Conservation (phyloP, 1,140 invertebrate genomes). For the Eumeta japonica region DNA sequence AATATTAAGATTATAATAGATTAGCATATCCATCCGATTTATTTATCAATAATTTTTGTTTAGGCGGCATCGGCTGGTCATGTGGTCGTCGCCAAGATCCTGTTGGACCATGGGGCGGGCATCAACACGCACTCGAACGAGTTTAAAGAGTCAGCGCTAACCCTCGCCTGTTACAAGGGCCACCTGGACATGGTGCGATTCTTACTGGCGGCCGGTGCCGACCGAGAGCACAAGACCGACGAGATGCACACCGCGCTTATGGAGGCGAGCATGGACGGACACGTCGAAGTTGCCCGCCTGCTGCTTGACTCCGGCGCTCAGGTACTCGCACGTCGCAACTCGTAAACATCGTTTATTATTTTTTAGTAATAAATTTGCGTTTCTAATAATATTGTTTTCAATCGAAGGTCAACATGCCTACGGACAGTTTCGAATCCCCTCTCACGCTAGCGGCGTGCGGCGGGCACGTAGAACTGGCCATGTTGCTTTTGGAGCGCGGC, state of each 20-base stretch:
- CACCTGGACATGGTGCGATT: conserved; percentile 97
- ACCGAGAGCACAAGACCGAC: conserved; percentile 97
- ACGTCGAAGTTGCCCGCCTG: conserved; percentile 91
- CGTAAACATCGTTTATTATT: conserved; percentile 1
- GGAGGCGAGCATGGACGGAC: conserved; percentile 99
- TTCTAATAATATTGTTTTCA: conserved; percentile 3
- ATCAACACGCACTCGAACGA: conserved; percentile 99
- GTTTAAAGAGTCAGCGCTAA: conserved; percentile 94
- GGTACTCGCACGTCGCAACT: conserved; percentile 53
- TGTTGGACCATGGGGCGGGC: conserved; percentile 89
- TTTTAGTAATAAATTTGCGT: conserved; percentile 5
- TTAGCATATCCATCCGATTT: background rate
- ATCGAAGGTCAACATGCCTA: conserved; percentile 92
- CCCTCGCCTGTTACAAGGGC: conserved; percentile 96
- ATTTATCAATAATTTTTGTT: background rate
- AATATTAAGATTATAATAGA: too few species aligned
- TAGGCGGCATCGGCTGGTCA: conserved; percentile 92
- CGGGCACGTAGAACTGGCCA: conserved; percentile 95
- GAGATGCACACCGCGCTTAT: conserved; percentile 99
- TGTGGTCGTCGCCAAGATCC: conserved; percentile 89
- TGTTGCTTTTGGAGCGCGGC: conserved; percentile 91
- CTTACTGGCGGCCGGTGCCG: conserved; percentile 88
- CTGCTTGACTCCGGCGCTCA: conserved; percentile 96
- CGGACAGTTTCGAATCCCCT: conserved; percentile 98
- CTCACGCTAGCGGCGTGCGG: conserved; percentile 97